Percentiles rank a stretch among this genome's conserved stretches.
Evolutionary conservation across 1,140 invertebrate genomes (phyloP).

Genomic region (Grapholita molesta): DNA sequence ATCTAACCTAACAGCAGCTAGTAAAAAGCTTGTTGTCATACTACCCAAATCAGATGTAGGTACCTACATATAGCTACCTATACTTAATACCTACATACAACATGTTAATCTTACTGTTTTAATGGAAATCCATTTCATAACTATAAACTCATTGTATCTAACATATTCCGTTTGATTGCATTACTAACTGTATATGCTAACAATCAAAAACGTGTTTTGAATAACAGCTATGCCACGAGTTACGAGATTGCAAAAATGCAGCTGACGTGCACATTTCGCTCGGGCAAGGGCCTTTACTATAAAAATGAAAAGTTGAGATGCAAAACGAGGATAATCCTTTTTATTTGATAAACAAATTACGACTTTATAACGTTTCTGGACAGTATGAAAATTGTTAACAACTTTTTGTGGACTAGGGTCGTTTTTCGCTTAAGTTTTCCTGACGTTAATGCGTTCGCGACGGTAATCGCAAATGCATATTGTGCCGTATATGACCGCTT

Average conservation of each 20-base stretch:
- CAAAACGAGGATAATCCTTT: neutral
- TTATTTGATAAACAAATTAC: neutral
- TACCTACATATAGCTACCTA: too few species aligned
- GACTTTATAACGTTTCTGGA: neutral
- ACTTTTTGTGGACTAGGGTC: neutral
- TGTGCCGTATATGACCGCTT: conserved; percentile 8
- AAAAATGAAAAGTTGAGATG: neutral
- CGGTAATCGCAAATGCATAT: conserved; percentile 7
- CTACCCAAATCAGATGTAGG: too few species aligned
- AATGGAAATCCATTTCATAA: neutral
- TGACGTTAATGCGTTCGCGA: conserved; percentile 11
- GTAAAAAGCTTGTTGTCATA: too few species aligned
- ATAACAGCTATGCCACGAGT: neutral
- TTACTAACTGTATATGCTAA: neutral
- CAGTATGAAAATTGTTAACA: neutral
- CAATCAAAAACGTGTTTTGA: neutral
- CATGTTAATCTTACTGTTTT: neutral
- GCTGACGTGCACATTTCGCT: neutral
- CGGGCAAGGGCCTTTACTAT: neutral
- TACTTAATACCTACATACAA: too few species aligned
- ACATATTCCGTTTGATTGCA: neutral
- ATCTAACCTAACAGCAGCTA: too few species aligned
- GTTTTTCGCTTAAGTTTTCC: neutral
- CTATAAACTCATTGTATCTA: neutral
- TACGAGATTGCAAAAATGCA: neutral